These are phyloP conservation scores for Botia kubotai DNA, from an alignment of 2,797 vertebrate species.

Conservation along the genomic window DNA sequence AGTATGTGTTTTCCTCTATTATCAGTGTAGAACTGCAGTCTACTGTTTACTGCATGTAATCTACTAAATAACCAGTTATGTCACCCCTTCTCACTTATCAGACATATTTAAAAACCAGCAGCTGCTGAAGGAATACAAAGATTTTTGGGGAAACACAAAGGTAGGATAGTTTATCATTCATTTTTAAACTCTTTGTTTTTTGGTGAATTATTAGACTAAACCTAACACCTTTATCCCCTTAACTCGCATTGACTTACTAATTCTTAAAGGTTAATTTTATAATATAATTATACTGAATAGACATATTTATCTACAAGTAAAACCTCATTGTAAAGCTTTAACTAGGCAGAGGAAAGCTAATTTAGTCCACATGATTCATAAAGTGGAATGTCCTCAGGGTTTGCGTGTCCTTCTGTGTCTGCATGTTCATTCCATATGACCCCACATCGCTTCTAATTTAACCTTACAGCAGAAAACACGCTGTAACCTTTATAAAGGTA, in stretches of 20 bases:
- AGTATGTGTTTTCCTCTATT: constrained; percentile 78
- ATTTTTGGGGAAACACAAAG: constrained; percentile 97
- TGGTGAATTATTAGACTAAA: too few species aligned
- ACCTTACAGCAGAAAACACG: background rate
- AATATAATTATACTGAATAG: background rate
- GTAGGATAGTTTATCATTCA: constrained; percentile 66
- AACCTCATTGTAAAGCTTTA: background rate
- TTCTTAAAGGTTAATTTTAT: background rate
- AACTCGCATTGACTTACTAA: background rate
- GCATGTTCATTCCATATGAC: background rate
- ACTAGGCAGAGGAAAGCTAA: background rate
- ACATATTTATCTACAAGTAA: background rate
- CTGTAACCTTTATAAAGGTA: background rate
- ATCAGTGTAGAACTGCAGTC: background rate
- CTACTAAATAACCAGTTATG: constrained; percentile 23
- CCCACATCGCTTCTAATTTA: background rate
- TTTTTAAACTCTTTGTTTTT: too few species aligned
- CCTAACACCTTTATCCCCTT: background rate
- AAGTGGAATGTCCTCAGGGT: background rate
- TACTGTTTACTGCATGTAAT: background rate
- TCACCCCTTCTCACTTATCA: constrained; percentile 62
- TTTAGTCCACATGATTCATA: background rate
- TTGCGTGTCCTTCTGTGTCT: background rate
- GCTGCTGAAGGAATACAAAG: constrained; percentile 92
- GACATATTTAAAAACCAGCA: constrained; percentile 93